A percentile compares a stretch with the other conserved stretches of the same genome.
phyloP scores from a whole-genome alignment of 2,797 vertebrate species.

The Adelosebastes latens region DNA sequence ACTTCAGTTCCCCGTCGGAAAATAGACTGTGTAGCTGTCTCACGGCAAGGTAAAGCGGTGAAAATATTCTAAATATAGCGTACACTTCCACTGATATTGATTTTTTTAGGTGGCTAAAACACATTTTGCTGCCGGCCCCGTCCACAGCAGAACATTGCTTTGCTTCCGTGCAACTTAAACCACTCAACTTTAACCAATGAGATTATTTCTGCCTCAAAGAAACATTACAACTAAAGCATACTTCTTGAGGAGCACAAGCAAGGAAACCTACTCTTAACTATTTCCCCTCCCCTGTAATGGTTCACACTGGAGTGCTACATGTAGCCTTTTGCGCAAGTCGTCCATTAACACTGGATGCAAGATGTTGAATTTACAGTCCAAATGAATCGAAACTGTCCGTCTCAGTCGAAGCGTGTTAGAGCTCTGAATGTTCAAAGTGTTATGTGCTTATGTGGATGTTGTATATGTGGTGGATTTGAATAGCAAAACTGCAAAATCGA shows the following conservation, averaged over 20 bases:
- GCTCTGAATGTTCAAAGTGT: constrained; percentile 58
- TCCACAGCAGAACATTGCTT: too few relatives aligned
- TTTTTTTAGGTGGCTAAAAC: accelerated
- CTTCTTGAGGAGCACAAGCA: background rate
- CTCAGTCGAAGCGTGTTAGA: constrained; percentile 22
- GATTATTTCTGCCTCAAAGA: constrained; percentile 2
- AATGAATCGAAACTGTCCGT: constrained; percentile 26
- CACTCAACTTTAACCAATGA: background rate
- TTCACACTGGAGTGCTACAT: constrained; percentile 32
- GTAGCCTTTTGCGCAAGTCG: constrained; percentile 34
- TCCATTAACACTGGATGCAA: constrained; percentile 35
- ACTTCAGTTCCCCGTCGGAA: too few relatives aligned
- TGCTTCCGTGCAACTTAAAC: accelerated
- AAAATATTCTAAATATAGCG: too few relatives aligned
- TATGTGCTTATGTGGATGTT: constrained; percentile 58
- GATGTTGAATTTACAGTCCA: constrained; percentile 25
- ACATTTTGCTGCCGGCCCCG: too few relatives aligned
- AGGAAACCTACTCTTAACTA: background rate
- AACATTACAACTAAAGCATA: background rate
- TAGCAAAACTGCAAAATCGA: constrained; percentile 65
- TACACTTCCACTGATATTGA: background rate
- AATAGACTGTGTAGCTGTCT: too few relatives aligned
- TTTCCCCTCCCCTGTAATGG: background rate
- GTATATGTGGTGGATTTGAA: constrained; percentile 64
- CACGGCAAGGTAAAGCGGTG: accelerated